phyloP scores from a whole-genome alignment of 2,113 vertebrate genomes.

The Sceloporus undulatus region DNA sequence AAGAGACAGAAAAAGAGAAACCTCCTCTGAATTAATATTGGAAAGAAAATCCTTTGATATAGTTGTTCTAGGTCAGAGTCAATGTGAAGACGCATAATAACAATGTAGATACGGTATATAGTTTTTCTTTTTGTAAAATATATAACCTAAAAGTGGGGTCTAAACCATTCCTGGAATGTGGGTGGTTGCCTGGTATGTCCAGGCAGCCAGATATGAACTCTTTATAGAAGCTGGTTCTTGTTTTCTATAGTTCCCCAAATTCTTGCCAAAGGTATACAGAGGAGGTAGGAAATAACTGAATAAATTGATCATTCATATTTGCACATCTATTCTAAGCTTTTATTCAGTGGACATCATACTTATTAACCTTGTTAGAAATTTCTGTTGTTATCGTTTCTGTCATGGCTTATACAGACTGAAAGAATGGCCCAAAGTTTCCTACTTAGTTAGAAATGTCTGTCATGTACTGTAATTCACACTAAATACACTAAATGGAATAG shows the following conservation, averaged over 20 bases:
- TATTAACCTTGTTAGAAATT: background rate
- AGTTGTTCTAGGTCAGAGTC: too few species aligned
- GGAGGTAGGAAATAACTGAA: background rate
- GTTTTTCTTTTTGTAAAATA: background rate
- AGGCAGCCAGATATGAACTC: background rate
- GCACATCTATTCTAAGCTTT: background rate
- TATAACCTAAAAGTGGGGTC: background rate
- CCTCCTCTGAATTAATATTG: too few species aligned
- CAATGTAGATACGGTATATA: too few species aligned
- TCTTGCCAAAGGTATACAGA: background rate
- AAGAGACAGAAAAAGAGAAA: too few species aligned
- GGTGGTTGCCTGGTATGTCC: background rate
- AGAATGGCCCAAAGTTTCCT: too few species aligned
- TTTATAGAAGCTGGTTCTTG: background rate
- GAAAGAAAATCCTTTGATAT: too few species aligned
- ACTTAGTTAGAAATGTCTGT: too few species aligned
- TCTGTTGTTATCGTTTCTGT: background rate
- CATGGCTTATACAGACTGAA: too few species aligned
- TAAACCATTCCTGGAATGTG: background rate
- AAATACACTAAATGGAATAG: too few species aligned
- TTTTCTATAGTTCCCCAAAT: background rate
- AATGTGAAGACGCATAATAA: too few species aligned
- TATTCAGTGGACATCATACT: background rate
- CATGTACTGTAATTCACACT: too few species aligned
- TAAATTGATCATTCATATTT: background rate